Percentiles rank a stretch among this genome's conserved stretches.
phyloP scores from a whole-genome alignment of 2,797 vertebrate species.

The Chaenodraco wilsoni region DNA sequence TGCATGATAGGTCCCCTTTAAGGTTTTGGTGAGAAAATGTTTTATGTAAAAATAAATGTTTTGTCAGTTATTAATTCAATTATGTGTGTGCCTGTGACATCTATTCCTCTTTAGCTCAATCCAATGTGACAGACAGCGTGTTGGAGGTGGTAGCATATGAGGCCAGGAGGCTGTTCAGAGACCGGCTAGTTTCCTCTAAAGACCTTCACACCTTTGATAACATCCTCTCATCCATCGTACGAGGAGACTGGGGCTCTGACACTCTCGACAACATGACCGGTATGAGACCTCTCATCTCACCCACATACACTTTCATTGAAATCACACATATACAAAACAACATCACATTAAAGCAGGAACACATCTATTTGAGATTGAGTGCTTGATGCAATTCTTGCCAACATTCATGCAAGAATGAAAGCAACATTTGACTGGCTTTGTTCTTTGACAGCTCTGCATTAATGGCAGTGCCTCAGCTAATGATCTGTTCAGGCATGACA shows the following conservation, averaged over 20 bases:
- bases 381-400: slow-evolving; percentile 8
- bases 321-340: neutral
- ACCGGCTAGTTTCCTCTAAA: slow-evolving; percentile 90
- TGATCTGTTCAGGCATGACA: slow-evolving; percentile 1
- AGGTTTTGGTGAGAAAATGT: too few relatives aligned
- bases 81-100: slow-evolving; percentile 4
- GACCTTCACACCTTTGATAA: slow-evolving; percentile 91
- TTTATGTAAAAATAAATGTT: neutral
- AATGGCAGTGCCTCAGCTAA: slow-evolving; percentile 10
- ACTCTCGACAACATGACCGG: slow-evolving; percentile 91
- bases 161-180: slow-evolving; percentile 92
- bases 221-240: slow-evolving; percentile 90
- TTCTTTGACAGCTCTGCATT: slow-evolving; percentile 22
- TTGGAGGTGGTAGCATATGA: slow-evolving; percentile 93
- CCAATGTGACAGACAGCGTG: slow-evolving; percentile 87
- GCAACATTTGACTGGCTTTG: slow-evolving; percentile 2
- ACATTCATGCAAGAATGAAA: slow-evolving; percentile 17
- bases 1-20: too few relatives aligned
- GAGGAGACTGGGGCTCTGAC: slow-evolving; percentile 93
- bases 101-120: slow-evolving; percentile 66
- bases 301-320: neutral
- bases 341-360: slow-evolving; percentile 6
- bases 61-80: slow-evolving; percentile 3
- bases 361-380: neutral
- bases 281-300: slow-evolving; percentile 63